A percentile compares a stretch with the other conserved stretches of the same genome.
Evolutionary conservation across 2,888 invertebrate species (phyloP).

Genomic region (Diarsia brunnea): DNA sequence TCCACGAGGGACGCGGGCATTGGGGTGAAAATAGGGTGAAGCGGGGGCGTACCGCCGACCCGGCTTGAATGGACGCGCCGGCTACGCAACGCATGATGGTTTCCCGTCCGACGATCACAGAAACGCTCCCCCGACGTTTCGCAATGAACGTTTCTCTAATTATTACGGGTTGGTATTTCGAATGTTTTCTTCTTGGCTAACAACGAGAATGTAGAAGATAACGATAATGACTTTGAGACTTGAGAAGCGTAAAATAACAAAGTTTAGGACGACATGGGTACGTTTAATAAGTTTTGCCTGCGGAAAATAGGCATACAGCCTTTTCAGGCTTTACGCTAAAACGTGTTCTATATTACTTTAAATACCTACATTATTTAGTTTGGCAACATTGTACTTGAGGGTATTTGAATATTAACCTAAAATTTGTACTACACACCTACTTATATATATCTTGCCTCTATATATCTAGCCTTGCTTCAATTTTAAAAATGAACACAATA

Average conservation of each 20-base stretch:
- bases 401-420: constrained; percentile 41
- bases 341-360: constrained; percentile 25
- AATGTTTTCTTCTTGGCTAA: constrained; percentile 64
- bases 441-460: too few relatives aligned
- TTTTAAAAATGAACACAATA: constrained; percentile 19
- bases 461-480: background rate
- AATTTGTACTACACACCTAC: constrained; percentile 7
- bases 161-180: constrained; percentile 67
- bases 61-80: constrained; percentile 75
- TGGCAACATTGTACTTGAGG: constrained; percentile 27
- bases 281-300: constrained; percentile 50
- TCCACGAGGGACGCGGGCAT: constrained; percentile 73
- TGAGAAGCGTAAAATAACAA: constrained; percentile 53
- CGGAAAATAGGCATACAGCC: constrained; percentile 34
- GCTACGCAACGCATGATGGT: constrained; percentile 70
- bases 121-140: constrained; percentile 66
- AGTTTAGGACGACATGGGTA: constrained; percentile 56
- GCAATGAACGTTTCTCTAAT: constrained; percentile 73
- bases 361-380: constrained; percentile 12
- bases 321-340: constrained; percentile 7
- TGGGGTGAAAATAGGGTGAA: constrained; percentile 80
- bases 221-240: constrained; percentile 60
- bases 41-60: constrained; percentile 68
- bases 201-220: constrained; percentile 50
- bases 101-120: constrained; percentile 66